phyloP scores from a whole-genome alignment of 1,140 invertebrate species.

The Goniozus legneri region DNA sequence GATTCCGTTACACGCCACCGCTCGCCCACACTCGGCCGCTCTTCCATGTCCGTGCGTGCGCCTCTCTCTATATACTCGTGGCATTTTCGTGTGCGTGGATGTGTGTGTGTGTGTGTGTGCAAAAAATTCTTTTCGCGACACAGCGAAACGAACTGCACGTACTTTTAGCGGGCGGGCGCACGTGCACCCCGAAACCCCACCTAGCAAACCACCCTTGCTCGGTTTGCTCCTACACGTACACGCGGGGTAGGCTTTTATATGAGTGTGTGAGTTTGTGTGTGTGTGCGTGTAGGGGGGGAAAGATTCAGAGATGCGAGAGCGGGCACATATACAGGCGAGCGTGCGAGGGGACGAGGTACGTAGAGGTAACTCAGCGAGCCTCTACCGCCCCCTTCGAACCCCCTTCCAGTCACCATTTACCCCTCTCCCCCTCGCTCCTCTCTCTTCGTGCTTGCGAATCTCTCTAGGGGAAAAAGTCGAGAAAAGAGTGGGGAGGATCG shows the following conservation, averaged over 20 bases:
- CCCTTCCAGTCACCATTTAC: constrained; percentile 1
- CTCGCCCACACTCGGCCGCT: too few relatives aligned
- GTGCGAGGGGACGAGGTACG: constrained; percentile 5
- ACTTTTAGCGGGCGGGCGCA: constrained; percentile 16
- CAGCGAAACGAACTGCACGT: constrained; percentile 11
- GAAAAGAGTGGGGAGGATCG: constrained; percentile 53
- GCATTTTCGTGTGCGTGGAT: too few relatives aligned
- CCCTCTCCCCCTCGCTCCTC: constrained; percentile 1
- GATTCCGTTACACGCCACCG: too few relatives aligned
- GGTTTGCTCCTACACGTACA: neutral
- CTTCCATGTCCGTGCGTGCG: too few relatives aligned
- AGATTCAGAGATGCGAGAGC: neutral
- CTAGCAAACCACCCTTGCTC: neutral
- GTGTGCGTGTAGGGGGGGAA: neutral
- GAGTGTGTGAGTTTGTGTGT: too few relatives aligned
- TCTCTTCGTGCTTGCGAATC: constrained; percentile 27
- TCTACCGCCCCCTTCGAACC: constrained; percentile 6
- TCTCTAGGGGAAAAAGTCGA: constrained; percentile 52
- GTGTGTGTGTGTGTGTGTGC: too few relatives aligned
- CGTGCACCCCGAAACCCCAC: neutral
- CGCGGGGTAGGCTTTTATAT: too few relatives aligned
- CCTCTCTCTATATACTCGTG: too few relatives aligned
- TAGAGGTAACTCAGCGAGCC: constrained; percentile 25
- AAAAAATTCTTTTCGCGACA: constrained; percentile 30
- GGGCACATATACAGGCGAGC: neutral